Conservation (phyloP, 1,140 invertebrate genomes). For the Coenobita brevimanus region DNA sequence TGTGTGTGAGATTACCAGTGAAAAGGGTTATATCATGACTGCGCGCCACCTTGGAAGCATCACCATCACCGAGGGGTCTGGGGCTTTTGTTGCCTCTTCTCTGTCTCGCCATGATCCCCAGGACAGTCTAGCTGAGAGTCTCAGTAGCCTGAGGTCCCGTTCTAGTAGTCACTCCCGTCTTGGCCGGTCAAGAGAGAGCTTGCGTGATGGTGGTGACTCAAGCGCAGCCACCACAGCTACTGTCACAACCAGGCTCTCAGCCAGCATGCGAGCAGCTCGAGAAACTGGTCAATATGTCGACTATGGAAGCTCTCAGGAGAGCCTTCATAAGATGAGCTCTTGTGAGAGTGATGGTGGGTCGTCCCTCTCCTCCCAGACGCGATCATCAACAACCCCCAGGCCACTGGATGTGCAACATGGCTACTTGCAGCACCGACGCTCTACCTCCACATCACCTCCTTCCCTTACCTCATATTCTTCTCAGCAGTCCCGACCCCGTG, state of each 20-base stretch:
- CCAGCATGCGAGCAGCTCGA: constrained; percentile 64
- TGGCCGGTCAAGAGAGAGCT: constrained; percentile 58
- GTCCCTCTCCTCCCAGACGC: constrained; percentile 67
- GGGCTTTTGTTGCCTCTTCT: constrained; percentile 42
- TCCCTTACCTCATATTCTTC: constrained; percentile 67
- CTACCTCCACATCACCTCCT: constrained; percentile 67
- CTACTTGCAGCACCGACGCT: constrained; percentile 60
- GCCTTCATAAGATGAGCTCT: constrained; percentile 68
- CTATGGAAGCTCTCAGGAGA: constrained; percentile 67
- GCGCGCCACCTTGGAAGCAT: constrained; percentile 64
- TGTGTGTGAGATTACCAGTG: constrained; percentile 69
- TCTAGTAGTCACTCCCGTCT: constrained; percentile 63
- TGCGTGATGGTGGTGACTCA: constrained; percentile 60
- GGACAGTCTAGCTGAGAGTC: constrained; percentile 61
- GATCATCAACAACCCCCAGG: constrained; percentile 67
- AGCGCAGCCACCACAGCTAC: constrained; percentile 44
- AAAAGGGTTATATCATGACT: constrained; percentile 65
- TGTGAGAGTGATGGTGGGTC: constrained; percentile 69
- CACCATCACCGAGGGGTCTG: constrained; percentile 63
- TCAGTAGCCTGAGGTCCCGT: constrained; percentile 47
- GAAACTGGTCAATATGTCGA: constrained; percentile 68
- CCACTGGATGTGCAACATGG: constrained; percentile 63
- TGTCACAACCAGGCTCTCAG: constrained; percentile 57
- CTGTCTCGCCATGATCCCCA: constrained; percentile 57
- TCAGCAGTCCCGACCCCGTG: constrained; percentile 53